Conservation (phyloP, 2,888 invertebrate genomes). For the Agonopterix subpropinquella region DNA sequence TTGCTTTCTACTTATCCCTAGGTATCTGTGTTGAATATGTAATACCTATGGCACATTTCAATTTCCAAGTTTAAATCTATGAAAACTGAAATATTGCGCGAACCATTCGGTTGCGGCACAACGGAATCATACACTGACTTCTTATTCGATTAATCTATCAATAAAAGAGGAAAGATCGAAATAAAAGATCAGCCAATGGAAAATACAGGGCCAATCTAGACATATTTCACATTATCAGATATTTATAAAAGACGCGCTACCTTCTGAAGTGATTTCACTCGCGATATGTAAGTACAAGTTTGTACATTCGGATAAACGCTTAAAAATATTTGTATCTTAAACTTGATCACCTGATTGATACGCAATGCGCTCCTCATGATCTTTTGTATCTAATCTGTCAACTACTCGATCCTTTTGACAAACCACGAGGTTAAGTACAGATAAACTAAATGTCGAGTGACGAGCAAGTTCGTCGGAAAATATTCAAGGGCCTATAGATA, state of each 20-base stretch:
- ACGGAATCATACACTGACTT: no score
- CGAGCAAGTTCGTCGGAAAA: constrained; percentile 6
- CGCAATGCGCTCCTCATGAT: constrained; percentile 44
- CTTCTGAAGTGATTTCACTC: constrained; percentile 28
- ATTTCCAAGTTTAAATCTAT: no score
- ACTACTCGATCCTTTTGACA: constrained; percentile 16
- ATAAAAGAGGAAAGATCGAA: not conserved
- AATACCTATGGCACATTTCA: no score
- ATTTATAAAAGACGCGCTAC: constrained; percentile 9
- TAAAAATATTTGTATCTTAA: constrained; percentile 26
- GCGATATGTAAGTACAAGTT: constrained; percentile 1
- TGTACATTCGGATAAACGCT: constrained; percentile 17
- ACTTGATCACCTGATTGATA: constrained; percentile 44
- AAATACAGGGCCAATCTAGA: constrained; percentile 4
- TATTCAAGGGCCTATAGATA: not conserved
- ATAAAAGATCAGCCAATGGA: constrained; percentile 4
- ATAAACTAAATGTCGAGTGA: constrained; percentile 10
- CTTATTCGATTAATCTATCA: no score
- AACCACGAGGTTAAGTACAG: constrained; percentile 9
- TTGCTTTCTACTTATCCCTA: not conserved
- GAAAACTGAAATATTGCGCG: no score
- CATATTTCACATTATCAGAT: constrained; percentile 8
- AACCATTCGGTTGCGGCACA: no score
- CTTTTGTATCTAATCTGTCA: constrained; percentile 21
- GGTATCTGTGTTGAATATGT: not conserved